Percentiles rank a stretch among this genome's conserved stretches.
Conservation (phyloP, 2,888 invertebrate species). For the Cantharis nigra region DNA sequence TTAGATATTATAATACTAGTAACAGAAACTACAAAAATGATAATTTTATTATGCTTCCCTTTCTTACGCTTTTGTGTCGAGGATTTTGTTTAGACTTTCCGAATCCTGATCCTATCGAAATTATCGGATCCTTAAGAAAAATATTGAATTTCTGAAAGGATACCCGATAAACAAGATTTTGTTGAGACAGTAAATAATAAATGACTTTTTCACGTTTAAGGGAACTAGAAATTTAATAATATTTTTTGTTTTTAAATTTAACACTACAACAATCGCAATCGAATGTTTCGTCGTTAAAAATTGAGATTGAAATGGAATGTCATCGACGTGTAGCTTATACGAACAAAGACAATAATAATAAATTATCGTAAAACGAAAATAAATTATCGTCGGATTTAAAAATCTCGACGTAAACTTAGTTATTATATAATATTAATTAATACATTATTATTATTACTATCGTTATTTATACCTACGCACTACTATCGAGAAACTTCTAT, state of each 20-base stretch:
- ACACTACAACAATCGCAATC: not conserved
- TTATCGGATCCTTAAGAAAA: not conserved
- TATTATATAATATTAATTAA: not conserved
- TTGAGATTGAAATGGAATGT: not conserved
- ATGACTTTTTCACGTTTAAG: not conserved
- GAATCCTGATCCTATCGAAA: too few species aligned
- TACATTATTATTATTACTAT: not conserved
- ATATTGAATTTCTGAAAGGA: not conserved
- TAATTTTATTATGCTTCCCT: not conserved
- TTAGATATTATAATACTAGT: not conserved
- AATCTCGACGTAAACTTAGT: not conserved
- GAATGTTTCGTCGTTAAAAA: not conserved
- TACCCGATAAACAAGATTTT: not conserved
- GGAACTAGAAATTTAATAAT: not conserved
- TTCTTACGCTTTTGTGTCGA: not conserved
- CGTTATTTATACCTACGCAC: not conserved
- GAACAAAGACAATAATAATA: too few species aligned
- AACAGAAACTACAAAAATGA: not conserved
- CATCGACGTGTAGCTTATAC: not conserved
- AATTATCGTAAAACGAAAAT: not conserved
- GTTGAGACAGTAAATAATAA: not conserved
- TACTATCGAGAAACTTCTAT: not conserved
- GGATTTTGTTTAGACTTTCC: not conserved
- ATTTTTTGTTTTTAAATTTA: not conserved
- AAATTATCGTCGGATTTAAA: not conserved